These are phyloP conservation scores for Euspilapteryx auroguttella DNA, from an alignment of 2,888 invertebrate genomes.

Conservation along the genomic window DNA sequence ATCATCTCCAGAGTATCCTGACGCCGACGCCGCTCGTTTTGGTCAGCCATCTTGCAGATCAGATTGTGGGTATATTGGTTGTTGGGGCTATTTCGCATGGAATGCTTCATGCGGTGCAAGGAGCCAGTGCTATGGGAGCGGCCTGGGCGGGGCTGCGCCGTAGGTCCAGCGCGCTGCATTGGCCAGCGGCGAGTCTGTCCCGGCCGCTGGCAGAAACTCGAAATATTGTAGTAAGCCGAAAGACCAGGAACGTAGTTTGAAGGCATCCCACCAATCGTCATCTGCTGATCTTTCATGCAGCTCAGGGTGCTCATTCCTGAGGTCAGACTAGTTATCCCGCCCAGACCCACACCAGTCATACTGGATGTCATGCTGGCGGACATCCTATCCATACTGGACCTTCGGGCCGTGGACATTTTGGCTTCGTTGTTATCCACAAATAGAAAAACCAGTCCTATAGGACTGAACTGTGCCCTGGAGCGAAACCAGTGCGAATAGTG, in stretches of 20 bases:
- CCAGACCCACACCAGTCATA: constrained; percentile 55
- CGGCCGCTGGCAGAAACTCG: constrained; percentile 53
- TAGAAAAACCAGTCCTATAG: constrained; percentile 13
- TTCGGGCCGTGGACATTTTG: constrained; percentile 39
- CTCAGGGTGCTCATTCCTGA: constrained; percentile 45
- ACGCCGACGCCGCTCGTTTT: constrained; percentile 52
- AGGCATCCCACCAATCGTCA: constrained; percentile 54
- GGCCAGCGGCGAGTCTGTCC: constrained; percentile 53
- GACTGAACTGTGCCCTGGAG: constrained; percentile 38
- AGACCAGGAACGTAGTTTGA: constrained; percentile 54
- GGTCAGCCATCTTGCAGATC: constrained; percentile 53
- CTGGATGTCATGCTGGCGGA: constrained; percentile 56
- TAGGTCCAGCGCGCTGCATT: constrained; percentile 49
- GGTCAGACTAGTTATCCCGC: constrained; percentile 45
- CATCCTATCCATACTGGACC: constrained; percentile 54
- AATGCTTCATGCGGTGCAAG: constrained; percentile 47
- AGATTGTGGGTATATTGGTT: constrained; percentile 50
- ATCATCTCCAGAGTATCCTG: constrained; percentile 52
- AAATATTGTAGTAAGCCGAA: constrained; percentile 52
- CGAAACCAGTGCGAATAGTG: constrained; percentile 49
- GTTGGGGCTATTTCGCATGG: constrained; percentile 47
- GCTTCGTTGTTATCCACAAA: constrained; percentile 12
- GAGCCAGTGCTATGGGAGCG: constrained; percentile 49
- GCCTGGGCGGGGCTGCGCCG: constrained; percentile 48
- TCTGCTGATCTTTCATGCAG: constrained; percentile 48